A percentile compares a stretch with the other conserved stretches of the same genome.
These are phyloP conservation scores for Apteryx owenii DNA, from an alignment of 2,113 vertebrate species.

Conservation along the genomic window DNA sequence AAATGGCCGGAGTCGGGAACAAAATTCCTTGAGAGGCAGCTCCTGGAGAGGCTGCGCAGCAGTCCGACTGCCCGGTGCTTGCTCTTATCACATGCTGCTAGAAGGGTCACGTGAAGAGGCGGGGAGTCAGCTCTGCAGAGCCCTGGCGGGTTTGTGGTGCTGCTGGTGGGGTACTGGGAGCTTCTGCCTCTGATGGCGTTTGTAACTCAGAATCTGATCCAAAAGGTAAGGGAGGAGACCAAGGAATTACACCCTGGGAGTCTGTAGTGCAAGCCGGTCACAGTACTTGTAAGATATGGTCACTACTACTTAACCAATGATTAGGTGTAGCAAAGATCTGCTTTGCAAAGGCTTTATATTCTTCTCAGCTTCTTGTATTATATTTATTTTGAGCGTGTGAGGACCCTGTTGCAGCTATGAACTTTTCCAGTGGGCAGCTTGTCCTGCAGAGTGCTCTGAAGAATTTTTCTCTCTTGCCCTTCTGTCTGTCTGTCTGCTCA, in stretches of 20 bases:
- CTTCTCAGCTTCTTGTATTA: not conserved
- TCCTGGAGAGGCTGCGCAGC: not conserved
- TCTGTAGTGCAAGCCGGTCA: not conserved
- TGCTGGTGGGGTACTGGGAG: not conserved
- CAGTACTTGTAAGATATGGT: fast-evolving
- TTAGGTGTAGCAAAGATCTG: not conserved
- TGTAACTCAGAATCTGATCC: slow-evolving; percentile 75
- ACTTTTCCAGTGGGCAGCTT: not conserved
- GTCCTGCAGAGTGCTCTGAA: not conserved
- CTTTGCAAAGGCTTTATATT: not conserved
- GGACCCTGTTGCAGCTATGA: not conserved
- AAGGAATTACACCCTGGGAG: fast-evolving
- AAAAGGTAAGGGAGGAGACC: slow-evolving; percentile 74
- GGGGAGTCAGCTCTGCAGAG: not conserved
- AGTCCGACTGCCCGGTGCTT: not conserved
- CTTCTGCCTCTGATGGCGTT: slow-evolving; percentile 70
- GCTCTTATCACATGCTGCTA: not conserved
- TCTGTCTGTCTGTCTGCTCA: not conserved
- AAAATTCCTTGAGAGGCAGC: not conserved
- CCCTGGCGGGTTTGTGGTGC: fast-evolving
- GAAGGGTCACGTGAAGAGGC: not conserved
- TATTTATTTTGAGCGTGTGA: fast-evolving
- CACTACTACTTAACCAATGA: fast-evolving
- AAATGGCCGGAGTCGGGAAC: not conserved
- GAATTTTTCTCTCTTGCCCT: not conserved